These are phyloP conservation scores for Thunnus albacares DNA, from an alignment of 2,797 vertebrate genomes.

Conservation along the genomic window DNA sequence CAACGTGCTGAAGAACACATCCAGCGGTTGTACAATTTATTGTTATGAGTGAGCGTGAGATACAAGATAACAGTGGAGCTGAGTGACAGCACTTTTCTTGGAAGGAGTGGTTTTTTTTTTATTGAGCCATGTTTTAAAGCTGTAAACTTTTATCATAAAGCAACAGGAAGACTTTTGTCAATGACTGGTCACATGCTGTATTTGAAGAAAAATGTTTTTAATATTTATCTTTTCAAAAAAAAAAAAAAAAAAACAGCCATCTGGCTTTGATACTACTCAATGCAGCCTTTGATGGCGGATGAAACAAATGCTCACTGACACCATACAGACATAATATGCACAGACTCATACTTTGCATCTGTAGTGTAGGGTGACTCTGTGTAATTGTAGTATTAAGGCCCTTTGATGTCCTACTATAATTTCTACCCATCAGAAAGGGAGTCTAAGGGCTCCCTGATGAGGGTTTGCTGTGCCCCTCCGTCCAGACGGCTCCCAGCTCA, in stretches of 20 bases:
- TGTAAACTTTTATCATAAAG: background rate
- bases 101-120: conserved; percentile 10
- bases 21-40: background rate
- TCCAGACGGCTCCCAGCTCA: conserved; percentile 91
- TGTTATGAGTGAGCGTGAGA: background rate
- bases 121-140: background rate
- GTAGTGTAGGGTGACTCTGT: conserved; percentile 70
- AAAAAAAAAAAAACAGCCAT: conserved; percentile 35
- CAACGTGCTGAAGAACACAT: conserved; percentile 9
- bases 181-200: too few relatives aligned
- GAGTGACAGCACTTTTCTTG: background rate
- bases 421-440: conserved; percentile 84
- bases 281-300: conserved; percentile 66
- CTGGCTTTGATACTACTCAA: conserved; percentile 60
- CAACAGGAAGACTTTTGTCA: background rate
- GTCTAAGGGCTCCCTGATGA: conserved; percentile 83
- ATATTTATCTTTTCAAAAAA: conserved; percentile 28
- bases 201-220: background rate
- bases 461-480: conserved; percentile 85
- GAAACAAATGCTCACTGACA: conserved; percentile 73
- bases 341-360: conserved; percentile 77
- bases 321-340: conserved; percentile 65
- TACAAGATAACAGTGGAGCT: background rate
- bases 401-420: conserved; percentile 85
- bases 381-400: conserved; percentile 86